Base-by-base conservation (phyloP, 1,140 invertebrate species). In the Drosophila littoralis region DNA sequence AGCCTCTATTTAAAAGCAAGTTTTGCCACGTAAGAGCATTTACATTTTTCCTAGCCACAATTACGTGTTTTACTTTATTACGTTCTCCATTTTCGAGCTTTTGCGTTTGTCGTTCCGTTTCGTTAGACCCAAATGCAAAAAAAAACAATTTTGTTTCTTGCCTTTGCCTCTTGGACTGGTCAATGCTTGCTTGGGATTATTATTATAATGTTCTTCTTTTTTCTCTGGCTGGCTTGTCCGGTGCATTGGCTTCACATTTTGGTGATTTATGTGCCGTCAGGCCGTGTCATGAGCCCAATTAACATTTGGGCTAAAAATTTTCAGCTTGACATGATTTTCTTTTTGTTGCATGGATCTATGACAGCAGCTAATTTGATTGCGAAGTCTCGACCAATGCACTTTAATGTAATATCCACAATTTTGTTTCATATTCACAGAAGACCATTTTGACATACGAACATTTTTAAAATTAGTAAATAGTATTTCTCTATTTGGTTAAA, bases 251-350 rank as follows among this genome's bases (percentile, higher is more conserved):
- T 75, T 54, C 72, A 76, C 64, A 83, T 88, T 88, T 81, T 88
- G 68, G 79, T 86, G 79, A 86, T 86, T 88, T 88, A 88, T 86
- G 82, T 84, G 68, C 75, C 60, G 79, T 81, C 65, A 72, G 64
- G 68, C 79, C 82, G 83, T 88, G 83, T 88, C 79, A 88, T 72
- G 83, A 88, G 79, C 83, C 83, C 83, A 88, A 88, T 88, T 88
- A 88, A 88, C 83, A 88, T 88, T 88, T 88, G 45, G 59, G 57
- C 70, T 73, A 59, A 52, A 52, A 33, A 69, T 51, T 81, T 76
- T 76, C 75, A 55, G 71, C 64, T 74, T 52, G 64, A 77, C 33
- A 45, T 51, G 63, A 55, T 70, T 64, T 66, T 32, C 42, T 33
- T 63, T 69, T 50, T 51, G 65, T 58, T 65, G 63, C 13, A 28